Base-by-base conservation (phyloP, 2,113 vertebrate genomes). In the Nibea albiflora region DNA sequence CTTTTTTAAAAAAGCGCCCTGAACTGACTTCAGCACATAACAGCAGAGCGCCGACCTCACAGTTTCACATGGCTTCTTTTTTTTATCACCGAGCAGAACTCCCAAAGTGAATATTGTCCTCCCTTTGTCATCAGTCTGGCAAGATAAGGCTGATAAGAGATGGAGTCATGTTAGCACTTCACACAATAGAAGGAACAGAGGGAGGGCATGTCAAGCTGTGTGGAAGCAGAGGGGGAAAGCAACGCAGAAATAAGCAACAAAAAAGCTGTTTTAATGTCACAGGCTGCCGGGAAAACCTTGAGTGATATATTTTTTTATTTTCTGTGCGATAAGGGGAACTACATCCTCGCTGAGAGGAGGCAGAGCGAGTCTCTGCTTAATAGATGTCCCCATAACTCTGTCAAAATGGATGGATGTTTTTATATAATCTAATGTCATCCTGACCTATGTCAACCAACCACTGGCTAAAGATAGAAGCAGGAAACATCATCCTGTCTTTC, bases 91-190 rank as follows among this genome's bases (percentile, higher is more conserved):
- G 12, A 75, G 63, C 80, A 91, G 86, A 92, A 87, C 83, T 89
- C 80, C 84, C 84, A 80, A 24, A 73, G 78, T 83, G 89, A 82
- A 85, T 91, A 85, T 74, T 87, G 77, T 91, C 86, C 88, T 88
- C 88, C 85, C 86, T 92, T 89, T 89, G 90, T 93, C 89, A 88
- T 92, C 84, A 87, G 73, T 69, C 49, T 69, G 60, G 62, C 12
- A 19, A 84, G 88, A 90, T 89, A 92, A 90, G 80, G 70, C 83
- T 47, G 86, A 93, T 90, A 90, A 81, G 83, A 86, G 73, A 73
- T 72, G 35, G 76, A 84, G 86, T 87, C 77, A 62, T 88, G 74
- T 86, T 82, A 89, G 81, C 64, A 78, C 83, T 81, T 88, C 63
- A 78, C 76, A 88, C 24, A 71, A 62, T 46, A 58, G 39, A 57